Conservation (phyloP, 2,797 vertebrate genomes). For the Sebastes miniatus region DNA sequence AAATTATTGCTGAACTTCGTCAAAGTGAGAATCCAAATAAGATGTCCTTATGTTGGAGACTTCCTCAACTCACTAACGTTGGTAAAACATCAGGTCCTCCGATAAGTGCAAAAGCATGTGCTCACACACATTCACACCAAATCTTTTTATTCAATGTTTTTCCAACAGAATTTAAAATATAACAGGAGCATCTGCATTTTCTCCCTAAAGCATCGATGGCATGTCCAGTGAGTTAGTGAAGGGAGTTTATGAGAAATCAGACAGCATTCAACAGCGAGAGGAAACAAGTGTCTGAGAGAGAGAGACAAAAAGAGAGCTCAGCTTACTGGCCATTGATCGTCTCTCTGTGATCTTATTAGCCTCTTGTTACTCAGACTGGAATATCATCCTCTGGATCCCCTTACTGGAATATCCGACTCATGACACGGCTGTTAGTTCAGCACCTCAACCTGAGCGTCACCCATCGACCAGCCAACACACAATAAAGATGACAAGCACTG, state of each 20-base stretch:
- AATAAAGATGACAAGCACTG: slow-evolving; percentile 14
- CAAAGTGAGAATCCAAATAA: neutral
- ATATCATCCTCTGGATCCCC: slow-evolving; percentile 69
- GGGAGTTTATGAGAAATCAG: slow-evolving; percentile 22
- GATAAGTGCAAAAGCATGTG: neutral
- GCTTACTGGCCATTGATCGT: slow-evolving; percentile 77
- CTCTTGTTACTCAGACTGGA: slow-evolving; percentile 69
- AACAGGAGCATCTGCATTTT: neutral
- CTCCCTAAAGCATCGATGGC: neutral
- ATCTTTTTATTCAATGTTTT: neutral
- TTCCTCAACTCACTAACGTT: neutral
- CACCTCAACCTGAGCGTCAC: slow-evolving; percentile 49
- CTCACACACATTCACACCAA: neutral
- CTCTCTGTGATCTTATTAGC: slow-evolving; percentile 77
- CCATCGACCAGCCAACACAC: slow-evolving; percentile 27
- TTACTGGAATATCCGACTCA: slow-evolving; percentile 72
- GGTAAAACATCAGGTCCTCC: neutral
- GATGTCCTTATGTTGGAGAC: neutral
- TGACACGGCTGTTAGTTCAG: slow-evolving; percentile 60
- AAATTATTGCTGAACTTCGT: neutral
- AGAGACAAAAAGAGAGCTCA: slow-evolving; percentile 60
- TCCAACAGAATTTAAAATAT: neutral
- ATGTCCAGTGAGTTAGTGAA: neutral
- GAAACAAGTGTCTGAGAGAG: slow-evolving; percentile 35
- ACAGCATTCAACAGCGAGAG: slow-evolving; percentile 23